Evolutionary conservation across 2,797 vertebrate species (phyloP).

Genomic region (Neosilurus hyrtlii): DNA sequence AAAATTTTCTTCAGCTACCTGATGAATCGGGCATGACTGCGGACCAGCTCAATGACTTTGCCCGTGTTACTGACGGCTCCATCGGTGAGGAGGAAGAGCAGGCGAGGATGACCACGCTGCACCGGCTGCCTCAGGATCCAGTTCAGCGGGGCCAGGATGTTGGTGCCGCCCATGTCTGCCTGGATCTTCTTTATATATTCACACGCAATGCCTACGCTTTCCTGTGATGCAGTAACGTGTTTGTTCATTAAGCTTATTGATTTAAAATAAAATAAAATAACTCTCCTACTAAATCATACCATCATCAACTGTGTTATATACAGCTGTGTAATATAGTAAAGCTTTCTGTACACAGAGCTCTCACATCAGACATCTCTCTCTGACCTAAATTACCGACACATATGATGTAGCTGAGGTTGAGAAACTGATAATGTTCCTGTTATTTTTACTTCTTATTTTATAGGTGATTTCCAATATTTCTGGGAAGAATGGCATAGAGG

Average conservation of each 20-base stretch:
- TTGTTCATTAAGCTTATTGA: background rate
- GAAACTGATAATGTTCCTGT: background rate
- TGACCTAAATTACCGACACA: background rate
- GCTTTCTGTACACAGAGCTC: background rate
- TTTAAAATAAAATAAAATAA: background rate
- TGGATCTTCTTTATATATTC: conserved; percentile 79
- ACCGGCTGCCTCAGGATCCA: conserved; percentile 87
- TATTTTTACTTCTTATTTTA: background rate
- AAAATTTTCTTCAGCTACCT: conserved; percentile 68
- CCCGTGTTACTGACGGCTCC: conserved; percentile 83
- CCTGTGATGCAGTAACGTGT: conserved; percentile 66
- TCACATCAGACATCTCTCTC: background rate
- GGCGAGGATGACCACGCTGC: conserved; percentile 81
- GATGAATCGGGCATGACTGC: conserved; percentile 80
- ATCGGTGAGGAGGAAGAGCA: conserved; percentile 86
- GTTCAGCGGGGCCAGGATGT: conserved; percentile 82
- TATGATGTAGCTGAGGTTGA: too few species aligned
- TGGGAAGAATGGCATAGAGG: background rate
- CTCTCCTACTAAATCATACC: background rate
- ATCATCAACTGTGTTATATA: background rate
- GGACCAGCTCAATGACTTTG: conserved; percentile 84
- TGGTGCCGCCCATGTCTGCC: conserved; percentile 88
- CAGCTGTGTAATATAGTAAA: background rate
- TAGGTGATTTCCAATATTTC: background rate
- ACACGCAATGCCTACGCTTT: conserved; percentile 81